These are phyloP conservation scores for Diaprepes abbreviatus DNA, from an alignment of 2,888 invertebrate species.

Conservation along the genomic window DNA sequence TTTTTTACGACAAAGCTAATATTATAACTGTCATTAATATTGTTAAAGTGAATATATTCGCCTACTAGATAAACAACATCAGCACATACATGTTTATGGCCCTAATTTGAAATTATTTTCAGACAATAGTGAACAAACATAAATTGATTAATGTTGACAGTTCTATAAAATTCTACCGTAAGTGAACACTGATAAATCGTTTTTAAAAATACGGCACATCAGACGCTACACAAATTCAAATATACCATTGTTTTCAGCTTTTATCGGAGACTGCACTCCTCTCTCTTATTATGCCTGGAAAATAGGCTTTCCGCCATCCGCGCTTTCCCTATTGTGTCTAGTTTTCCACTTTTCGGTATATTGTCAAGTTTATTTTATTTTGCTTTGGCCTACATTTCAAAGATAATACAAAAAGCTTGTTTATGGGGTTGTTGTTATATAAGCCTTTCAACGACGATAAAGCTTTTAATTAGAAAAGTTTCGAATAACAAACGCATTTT, in stretches of 20 bases:
- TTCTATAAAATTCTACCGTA: too few species aligned
- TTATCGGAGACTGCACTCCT: slow-evolving; percentile 7
- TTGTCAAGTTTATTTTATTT: slow-evolving; percentile 28
- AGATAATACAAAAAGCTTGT: slow-evolving; percentile 27
- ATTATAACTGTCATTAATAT: too few species aligned
- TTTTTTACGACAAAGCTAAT: too few species aligned
- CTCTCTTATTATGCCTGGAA: background rate
- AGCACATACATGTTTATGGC: too few species aligned
- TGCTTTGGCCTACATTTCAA: slow-evolving; percentile 23
- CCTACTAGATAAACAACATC: too few species aligned
- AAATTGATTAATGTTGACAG: too few species aligned
- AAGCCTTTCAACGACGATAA: background rate
- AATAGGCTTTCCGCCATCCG: slow-evolving; percentile 12
- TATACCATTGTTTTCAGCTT: background rate
- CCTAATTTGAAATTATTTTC: too few species aligned
- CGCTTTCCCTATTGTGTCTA: slow-evolving; percentile 22
- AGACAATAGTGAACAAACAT: too few species aligned
- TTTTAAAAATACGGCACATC: too few species aligned
- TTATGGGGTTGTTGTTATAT: background rate
- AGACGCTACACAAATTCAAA: background rate
- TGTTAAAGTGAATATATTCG: too few species aligned
- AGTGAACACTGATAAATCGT: too few species aligned
- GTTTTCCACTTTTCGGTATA: slow-evolving; percentile 34
- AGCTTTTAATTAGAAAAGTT: background rate
- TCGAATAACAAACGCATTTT: too few species aligned